Conservation (phyloP, 1,140 invertebrate genomes). For the Aricia agestis region DNA sequence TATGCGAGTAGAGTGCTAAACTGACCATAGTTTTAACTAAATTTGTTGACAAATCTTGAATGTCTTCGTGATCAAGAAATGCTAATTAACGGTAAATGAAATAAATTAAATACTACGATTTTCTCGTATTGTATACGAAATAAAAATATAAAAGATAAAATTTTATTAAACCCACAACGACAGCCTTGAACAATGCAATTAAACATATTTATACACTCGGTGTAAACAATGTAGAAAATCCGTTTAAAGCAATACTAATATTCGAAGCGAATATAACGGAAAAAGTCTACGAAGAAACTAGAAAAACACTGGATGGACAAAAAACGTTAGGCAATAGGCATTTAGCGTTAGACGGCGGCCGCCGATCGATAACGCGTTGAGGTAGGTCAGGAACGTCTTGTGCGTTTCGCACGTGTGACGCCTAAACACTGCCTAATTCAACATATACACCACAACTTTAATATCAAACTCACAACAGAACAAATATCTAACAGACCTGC, state of each 20-base stretch:
- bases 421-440: background rate
- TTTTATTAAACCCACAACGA: background rate
- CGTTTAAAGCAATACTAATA: background rate
- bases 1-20: too few relatives aligned
- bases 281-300: constrained; percentile 19
- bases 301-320: constrained; percentile 26
- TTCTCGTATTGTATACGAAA: too few relatives aligned
- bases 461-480: background rate
- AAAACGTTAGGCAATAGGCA: constrained; percentile 42
- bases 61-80: too few relatives aligned
- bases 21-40: too few relatives aligned
- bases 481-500: background rate
- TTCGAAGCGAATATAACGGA: background rate
- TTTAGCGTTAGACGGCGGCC: constrained; percentile 42
- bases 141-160: too few relatives aligned
- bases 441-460: too few relatives aligned
- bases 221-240: background rate
- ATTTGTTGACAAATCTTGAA: too few relatives aligned
- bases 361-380: constrained; percentile 58
- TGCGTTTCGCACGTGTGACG: constrained; percentile 42
- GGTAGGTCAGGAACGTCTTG: constrained; percentile 51
- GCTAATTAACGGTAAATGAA: too few relatives aligned
- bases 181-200: constrained; percentile 4
- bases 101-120: too few relatives aligned
- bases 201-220: constrained; percentile 2